These are phyloP conservation scores for Yoshiicerus persimilis DNA, from an alignment of 1,140 invertebrate genomes.

Conservation along the genomic window DNA sequence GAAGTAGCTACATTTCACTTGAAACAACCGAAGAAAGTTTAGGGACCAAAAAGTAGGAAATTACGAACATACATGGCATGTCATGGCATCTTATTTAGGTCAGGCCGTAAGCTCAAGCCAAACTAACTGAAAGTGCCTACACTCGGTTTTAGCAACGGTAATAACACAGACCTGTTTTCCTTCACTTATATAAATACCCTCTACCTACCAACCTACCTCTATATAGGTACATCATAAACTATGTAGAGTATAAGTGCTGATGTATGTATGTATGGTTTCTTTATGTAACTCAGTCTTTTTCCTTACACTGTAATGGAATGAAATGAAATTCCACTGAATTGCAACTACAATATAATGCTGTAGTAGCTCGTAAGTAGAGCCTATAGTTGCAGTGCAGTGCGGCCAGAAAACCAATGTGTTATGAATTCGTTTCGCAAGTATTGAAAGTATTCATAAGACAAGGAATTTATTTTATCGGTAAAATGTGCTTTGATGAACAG, in stretches of 20 bases:
- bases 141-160: neutral
- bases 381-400: too few species aligned
- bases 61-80: slow-evolving; percentile 16
- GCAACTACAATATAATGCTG: neutral
- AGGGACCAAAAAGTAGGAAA: neutral
- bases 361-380: neutral
- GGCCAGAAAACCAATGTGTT: neutral
- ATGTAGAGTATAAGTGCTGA: neutral
- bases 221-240: too few species aligned
- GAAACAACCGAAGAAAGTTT: neutral
- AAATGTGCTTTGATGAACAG: neutral
- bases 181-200: too few species aligned
- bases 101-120: neutral
- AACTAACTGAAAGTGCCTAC: neutral
- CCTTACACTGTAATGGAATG: neutral
- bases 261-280: neutral
- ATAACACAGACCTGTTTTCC: neutral
- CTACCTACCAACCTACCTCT: too few species aligned
- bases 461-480: neutral
- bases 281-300: neutral
- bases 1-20: neutral
- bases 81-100: neutral
- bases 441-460: neutral
- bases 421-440: neutral
- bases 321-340: neutral